Evolutionary conservation across 2,888 invertebrate genomes (phyloP).

Genomic region (Lasioglossum marginatum): DNA sequence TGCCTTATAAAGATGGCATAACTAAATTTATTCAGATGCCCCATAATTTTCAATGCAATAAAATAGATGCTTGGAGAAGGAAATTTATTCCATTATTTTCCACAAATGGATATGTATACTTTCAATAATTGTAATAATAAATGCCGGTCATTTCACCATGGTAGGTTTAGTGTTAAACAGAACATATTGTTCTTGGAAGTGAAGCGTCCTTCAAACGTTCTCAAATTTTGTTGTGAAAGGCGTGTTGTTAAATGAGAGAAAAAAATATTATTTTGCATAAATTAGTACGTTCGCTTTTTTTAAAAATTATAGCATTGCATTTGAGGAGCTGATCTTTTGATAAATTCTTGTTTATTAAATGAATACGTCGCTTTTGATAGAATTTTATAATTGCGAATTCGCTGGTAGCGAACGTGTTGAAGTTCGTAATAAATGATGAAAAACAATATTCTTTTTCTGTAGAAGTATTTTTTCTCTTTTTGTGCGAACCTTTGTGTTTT

Average conservation of each 20-base stretch:
- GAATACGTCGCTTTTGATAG: neutral
- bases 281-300: neutral
- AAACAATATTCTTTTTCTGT: neutral
- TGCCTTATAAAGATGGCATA: too few species aligned
- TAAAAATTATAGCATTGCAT: neutral
- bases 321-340: neutral
- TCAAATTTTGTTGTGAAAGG: neutral
- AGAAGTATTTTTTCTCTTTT: neutral
- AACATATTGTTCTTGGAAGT: neutral
- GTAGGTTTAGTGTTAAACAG: too few species aligned
- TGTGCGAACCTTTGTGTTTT: neutral
- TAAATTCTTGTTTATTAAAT: neutral
- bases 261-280: neutral
- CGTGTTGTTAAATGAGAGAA: neutral
- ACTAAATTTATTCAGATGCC: too few species aligned
- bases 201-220: neutral
- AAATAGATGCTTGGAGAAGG: too few species aligned
- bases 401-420: neutral
- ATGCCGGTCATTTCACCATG: too few species aligned
- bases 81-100: too few species aligned
- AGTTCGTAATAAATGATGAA: neutral
- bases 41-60: too few species aligned
- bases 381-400: neutral
- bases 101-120: too few species aligned
- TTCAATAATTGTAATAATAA: too few species aligned